Conservation (phyloP, 2,888 invertebrate genomes). For the Bombylius discolor region DNA sequence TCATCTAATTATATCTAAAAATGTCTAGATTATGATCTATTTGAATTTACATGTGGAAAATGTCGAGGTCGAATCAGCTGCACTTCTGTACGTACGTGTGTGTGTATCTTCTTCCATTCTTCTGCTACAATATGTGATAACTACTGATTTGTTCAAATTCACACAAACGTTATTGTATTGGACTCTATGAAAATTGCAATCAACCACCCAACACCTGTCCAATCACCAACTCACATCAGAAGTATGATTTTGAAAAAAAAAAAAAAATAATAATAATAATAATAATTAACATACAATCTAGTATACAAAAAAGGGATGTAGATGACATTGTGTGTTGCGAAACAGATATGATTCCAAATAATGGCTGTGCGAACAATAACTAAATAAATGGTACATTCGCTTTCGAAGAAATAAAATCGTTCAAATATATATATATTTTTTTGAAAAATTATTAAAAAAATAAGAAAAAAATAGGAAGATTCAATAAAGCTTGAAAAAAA, state of each 20-base stretch:
- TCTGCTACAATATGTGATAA: not conserved
- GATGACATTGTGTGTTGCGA: too few relatives aligned
- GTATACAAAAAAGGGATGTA: too few relatives aligned
- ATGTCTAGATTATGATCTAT: constrained; percentile 13
- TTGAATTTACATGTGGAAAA: constrained; percentile 12
- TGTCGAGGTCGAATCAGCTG: constrained; percentile 12
- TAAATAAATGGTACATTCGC: constrained; percentile 19
- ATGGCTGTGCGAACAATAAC: constrained; percentile 5
- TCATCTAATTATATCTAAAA: constrained; percentile 10
- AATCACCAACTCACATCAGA: not conserved
- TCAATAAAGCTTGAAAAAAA: not conserved
- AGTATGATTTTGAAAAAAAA: not conserved
- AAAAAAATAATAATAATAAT: too few relatives aligned
- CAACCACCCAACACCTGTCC: too few relatives aligned
- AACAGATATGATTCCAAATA: constrained; percentile 2
- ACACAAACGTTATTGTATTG: too few relatives aligned
- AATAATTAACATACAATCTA: too few relatives aligned
- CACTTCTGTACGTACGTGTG: not conserved
- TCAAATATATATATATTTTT: not conserved
- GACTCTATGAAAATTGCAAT: too few relatives aligned
- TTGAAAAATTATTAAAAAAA: too few relatives aligned
- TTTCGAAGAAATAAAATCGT: constrained; percentile 15
- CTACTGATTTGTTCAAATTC: too few relatives aligned
- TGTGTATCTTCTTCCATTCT: constrained; percentile 8
- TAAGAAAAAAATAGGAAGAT: not conserved